These are phyloP conservation scores for Butorides virescens DNA, from an alignment of 2,113 vertebrate species.

Conservation along the genomic window DNA sequence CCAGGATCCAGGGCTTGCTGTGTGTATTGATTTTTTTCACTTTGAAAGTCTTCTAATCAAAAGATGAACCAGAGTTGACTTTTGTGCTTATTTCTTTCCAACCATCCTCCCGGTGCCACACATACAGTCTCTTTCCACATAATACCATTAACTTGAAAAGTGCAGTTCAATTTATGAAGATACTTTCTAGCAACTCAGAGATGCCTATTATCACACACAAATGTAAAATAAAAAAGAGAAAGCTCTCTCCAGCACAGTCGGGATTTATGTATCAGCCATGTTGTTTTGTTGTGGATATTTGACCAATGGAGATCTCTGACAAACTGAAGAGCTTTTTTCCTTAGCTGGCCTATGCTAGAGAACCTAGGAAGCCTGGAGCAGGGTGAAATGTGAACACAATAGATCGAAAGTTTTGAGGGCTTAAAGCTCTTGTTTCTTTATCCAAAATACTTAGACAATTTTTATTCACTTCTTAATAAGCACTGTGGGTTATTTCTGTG, in stretches of 20 bases:
- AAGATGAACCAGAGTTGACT: not conserved
- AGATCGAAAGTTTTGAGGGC: not conserved
- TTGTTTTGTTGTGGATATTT: not conserved
- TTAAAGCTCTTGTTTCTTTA: not conserved
- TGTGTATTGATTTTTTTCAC: not conserved
- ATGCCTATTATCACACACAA: not conserved
- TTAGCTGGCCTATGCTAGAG: not conserved
- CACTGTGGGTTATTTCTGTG: not conserved
- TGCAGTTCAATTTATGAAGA: not conserved
- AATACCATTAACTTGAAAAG: not conserved
- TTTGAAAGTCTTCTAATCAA: not conserved
- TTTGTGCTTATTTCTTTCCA: not conserved
- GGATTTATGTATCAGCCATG: not conserved
- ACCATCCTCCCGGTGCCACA: not conserved
- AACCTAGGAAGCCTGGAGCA: not conserved
- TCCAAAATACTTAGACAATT: not conserved
- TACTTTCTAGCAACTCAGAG: not conserved
- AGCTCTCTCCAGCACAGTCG: not conserved
- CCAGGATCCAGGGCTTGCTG: not conserved
- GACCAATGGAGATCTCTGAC: not conserved
- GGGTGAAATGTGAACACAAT: not conserved
- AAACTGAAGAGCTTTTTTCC: not conserved
- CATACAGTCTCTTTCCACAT: not conserved
- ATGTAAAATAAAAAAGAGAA: not conserved
- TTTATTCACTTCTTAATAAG: not conserved